Evolutionary conservation across 1,140 invertebrate species (phyloP).

Genomic region (Drosophila nikananu): DNA sequence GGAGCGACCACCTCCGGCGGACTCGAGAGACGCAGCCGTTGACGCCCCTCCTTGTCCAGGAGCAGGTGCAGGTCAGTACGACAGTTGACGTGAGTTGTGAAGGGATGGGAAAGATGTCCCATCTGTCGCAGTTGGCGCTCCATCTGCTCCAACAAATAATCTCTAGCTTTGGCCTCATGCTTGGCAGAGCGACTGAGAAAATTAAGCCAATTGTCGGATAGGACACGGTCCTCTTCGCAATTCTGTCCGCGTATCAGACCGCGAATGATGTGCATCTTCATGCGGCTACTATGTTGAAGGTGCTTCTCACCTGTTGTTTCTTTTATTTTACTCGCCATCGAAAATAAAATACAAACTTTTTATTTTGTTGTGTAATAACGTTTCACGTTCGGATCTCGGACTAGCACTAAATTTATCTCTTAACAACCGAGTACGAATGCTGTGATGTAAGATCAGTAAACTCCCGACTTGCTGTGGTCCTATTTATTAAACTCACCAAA

Average conservation of each 20-base stretch:
- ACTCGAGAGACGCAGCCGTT: background rate
- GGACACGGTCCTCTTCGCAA: background rate
- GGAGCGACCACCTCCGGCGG: background rate
- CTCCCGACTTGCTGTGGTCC: background rate
- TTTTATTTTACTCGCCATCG: background rate
- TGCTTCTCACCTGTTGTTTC: background rate
- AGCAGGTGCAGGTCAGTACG: background rate
- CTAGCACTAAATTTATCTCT: background rate
- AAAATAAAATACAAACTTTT: background rate
- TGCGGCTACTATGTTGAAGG: background rate
- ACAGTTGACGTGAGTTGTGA: background rate
- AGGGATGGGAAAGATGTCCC: constrained; percentile 12
- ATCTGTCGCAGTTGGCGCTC: constrained; percentile 3
- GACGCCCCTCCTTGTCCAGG: constrained; percentile 8
- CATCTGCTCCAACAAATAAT: constrained; percentile 14
- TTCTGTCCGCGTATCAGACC: background rate
- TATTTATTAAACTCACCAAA: constrained; percentile 87
- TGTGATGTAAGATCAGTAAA: background rate
- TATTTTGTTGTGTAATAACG: background rate
- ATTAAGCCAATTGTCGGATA: constrained; percentile 3
- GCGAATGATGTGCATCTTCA: background rate
- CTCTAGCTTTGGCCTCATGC: background rate
- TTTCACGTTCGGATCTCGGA: background rate
- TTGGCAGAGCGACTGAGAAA: constrained; percentile 1
- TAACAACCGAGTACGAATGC: background rate